Conservation (phyloP, 2,113 vertebrate species). For the Plecotus auritus region DNA sequence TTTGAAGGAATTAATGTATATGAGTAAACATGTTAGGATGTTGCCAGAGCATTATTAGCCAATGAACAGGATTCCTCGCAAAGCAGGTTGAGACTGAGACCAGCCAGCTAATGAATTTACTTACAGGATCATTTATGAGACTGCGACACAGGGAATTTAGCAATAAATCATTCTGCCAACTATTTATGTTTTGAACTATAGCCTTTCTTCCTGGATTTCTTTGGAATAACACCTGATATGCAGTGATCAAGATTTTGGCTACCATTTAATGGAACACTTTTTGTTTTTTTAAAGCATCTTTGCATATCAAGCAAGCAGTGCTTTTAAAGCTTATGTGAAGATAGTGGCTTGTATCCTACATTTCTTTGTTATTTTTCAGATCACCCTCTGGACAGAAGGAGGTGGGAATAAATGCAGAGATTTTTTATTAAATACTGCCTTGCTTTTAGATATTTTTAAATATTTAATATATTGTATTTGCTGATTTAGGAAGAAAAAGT, state of each 20-base stretch:
- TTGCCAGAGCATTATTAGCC: background rate
- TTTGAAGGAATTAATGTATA: background rate
- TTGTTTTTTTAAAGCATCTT: background rate
- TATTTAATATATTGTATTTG: background rate
- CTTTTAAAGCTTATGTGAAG: background rate
- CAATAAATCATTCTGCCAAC: background rate
- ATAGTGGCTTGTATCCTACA: background rate
- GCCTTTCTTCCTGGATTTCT: slow-evolving; percentile 8
- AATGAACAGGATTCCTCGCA: background rate
- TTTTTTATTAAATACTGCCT: background rate
- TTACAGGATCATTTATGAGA: background rate
- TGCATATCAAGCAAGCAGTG: background rate
- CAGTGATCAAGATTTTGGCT: slow-evolving; percentile 1
- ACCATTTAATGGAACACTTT: background rate
- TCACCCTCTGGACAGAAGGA: background rate
- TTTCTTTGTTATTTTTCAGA: background rate
- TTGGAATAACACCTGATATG: background rate
- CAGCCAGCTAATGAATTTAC: background rate
- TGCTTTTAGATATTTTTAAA: background rate
- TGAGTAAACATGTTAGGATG: background rate
- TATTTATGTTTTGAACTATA: background rate
- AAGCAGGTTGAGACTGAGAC: background rate
- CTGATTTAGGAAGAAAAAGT: background rate
- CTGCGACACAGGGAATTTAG: background rate
- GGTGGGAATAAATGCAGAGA: background rate